These are phyloP conservation scores for Microcebus griseorufus DNA, from an alignment of 2,113 vertebrate species.

Conservation along the genomic window DNA sequence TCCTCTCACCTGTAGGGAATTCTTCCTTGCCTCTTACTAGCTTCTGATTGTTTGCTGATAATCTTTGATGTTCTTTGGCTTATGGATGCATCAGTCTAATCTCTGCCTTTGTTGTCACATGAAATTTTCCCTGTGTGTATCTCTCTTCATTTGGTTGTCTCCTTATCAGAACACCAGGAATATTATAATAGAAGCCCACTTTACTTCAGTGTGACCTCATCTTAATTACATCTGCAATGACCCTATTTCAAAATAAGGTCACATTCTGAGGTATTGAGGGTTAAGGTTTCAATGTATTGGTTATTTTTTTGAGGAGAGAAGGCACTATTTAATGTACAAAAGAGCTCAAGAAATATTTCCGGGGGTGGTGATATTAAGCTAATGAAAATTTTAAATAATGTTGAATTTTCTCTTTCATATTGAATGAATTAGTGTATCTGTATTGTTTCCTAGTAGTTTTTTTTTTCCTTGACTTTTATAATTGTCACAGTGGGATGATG, in stretches of 20 bases:
- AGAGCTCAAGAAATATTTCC: background rate
- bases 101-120: background rate
- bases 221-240: background rate
- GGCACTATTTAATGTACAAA: background rate
- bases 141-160: background rate
- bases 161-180: no score
- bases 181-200: background rate
- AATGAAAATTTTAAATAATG: background rate
- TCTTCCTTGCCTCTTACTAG: background rate
- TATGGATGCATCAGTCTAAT: background rate
- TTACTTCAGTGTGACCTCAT: background rate
- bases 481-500: background rate
- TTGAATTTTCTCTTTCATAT: background rate
- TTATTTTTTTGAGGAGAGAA: background rate
- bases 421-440: background rate
- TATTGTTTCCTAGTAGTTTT: background rate
- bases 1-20: background rate
- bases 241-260: background rate
- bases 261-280: background rate
- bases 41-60: background rate
- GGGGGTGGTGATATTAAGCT: background rate
- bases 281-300: background rate
- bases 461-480: background rate
- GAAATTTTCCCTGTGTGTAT: background rate
- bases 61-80: background rate